Percentiles rank a stretch among this genome's conserved stretches.
Conservation (phyloP, 2,888 invertebrate genomes). For the Scelioninae gen. 2 region DNA sequence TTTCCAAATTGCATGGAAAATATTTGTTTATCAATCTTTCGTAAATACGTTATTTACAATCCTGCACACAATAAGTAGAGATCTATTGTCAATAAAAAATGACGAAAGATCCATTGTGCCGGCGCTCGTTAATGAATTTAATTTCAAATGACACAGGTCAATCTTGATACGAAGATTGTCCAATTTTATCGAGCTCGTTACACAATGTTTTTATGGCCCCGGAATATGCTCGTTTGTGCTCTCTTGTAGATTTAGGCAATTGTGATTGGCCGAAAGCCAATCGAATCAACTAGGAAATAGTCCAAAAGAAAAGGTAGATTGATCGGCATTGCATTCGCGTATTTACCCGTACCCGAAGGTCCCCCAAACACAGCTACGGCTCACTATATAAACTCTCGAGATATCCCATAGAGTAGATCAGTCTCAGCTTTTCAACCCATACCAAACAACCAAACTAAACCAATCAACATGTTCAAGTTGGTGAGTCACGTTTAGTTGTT, state of each 20-base stretch:
- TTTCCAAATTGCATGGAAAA: too few species aligned
- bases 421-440: slow-evolving; percentile 67
- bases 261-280: slow-evolving; percentile 22
- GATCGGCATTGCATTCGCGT: slow-evolving; percentile 51
- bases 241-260: slow-evolving; percentile 2
- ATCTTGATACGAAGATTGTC: slow-evolving; percentile 20
- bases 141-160: slow-evolving; percentile 18
- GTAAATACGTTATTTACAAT: too few species aligned
- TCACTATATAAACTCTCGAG: slow-evolving; percentile 68
- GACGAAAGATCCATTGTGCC: slow-evolving; percentile 20
- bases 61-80: neutral
- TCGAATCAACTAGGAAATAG: slow-evolving; percentile 55
- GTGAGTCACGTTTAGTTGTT: slow-evolving; percentile 74
- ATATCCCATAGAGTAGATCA: slow-evolving; percentile 66
- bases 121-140: slow-evolving; percentile 10
- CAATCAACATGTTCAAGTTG: slow-evolving; percentile 80
- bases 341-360: slow-evolving; percentile 61
- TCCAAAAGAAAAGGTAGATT: slow-evolving; percentile 42
- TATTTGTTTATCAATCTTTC: too few species aligned
- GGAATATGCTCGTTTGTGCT: neutral
- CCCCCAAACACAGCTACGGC: slow-evolving; percentile 60
- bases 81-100: slow-evolving; percentile 1
- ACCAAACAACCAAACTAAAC: slow-evolving; percentile 63
- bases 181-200: slow-evolving; percentile 23
- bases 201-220: slow-evolving; percentile 10